Percentiles rank a stretch among this genome's conserved stretches.
Conservation (phyloP, 1,140 invertebrate genomes). For the Drosophila asahinai region DNA sequence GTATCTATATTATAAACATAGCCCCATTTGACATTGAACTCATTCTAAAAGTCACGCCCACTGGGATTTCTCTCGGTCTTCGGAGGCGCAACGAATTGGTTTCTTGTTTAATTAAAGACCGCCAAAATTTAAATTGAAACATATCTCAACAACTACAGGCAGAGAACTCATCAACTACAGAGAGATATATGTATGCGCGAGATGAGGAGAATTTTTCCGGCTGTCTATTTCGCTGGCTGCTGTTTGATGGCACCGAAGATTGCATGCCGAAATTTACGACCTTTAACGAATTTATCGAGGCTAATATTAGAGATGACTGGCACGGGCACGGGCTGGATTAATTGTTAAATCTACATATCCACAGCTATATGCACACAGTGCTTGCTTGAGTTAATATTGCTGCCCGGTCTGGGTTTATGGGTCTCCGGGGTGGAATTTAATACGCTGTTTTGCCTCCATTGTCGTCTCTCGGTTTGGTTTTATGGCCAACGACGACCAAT, state of each 20-base stretch:
- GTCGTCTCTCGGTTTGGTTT: conserved; percentile 32
- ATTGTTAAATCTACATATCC: conserved; percentile 41
- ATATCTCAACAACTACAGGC: conserved; percentile 8
- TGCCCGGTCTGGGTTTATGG: conserved; percentile 21
- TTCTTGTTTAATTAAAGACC: conserved; percentile 40
- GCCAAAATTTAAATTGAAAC: conserved; percentile 37
- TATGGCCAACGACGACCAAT: conserved; percentile 28
- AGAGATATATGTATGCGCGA: neutral
- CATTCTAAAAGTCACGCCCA: conserved; percentile 38
- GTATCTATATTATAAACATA: conserved; percentile 15
- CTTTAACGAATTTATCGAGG: conserved; percentile 56
- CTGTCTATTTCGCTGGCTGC: conserved; percentile 12
- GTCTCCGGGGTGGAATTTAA: conserved; percentile 47
- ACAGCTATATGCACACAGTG: conserved; percentile 12
- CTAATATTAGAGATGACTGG: conserved; percentile 65
- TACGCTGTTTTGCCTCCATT: conserved; percentile 44
- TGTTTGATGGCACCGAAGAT: conserved; percentile 14
- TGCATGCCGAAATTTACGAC: conserved; percentile 55
- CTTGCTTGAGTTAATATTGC: conserved; percentile 9
- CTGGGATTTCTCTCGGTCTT: conserved; percentile 3
- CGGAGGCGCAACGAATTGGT: conserved; percentile 8
- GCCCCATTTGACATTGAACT: conserved; percentile 59
- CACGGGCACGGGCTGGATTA: conserved; percentile 35
- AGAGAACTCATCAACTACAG: conserved; percentile 7
- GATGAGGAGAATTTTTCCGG: conserved; percentile 4